Conservation (phyloP, 1,140 invertebrate species). For the Diorhabda carinulata region DNA sequence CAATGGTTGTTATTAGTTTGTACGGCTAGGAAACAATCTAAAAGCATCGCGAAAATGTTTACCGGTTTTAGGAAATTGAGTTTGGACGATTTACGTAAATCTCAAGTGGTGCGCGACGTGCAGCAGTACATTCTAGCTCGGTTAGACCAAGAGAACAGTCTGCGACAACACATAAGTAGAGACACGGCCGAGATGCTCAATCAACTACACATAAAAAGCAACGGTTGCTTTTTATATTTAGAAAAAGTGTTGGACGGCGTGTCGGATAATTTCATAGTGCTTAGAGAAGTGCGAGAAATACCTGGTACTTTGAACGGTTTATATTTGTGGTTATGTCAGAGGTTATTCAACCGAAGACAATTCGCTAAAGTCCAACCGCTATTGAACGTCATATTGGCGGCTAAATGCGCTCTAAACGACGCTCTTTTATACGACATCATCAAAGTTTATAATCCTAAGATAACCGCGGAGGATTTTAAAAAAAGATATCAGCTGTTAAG, state of each 20-base stretch:
- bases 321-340: conserved; percentile 91
- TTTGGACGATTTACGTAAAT: conserved; percentile 84
- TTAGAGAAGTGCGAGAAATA: conserved; percentile 82
- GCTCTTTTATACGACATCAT: conserved; percentile 77
- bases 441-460: conserved; percentile 72
- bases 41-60: conserved; percentile 85
- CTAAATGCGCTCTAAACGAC: conserved; percentile 76
- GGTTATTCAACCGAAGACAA: conserved; percentile 83
- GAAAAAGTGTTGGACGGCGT: conserved; percentile 92
- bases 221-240: conserved; percentile 91
- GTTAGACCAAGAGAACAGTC: conserved; percentile 76
- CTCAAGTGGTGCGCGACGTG: conserved; percentile 85
- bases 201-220: conserved; percentile 93
- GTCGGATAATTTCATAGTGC: conserved; percentile 85
- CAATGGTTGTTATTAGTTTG: conserved; percentile 89
- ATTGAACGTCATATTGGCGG: conserved; percentile 82
- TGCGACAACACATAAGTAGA: conserved; percentile 73
- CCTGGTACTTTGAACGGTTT: conserved; percentile 92
- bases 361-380: conserved; percentile 83
- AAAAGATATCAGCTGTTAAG: conserved; percentile 74
- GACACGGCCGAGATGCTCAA: conserved; percentile 93
- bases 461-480: conserved; percentile 81
- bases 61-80: conserved; percentile 91
- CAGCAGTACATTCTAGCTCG: conserved; percentile 92
- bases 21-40: conserved; percentile 81